Evolutionary conservation across 2,113 vertebrate species (phyloP), one percentile per base, ranked within the genome.

Genomic region (Halichoeres trimaculatus): DNA sequence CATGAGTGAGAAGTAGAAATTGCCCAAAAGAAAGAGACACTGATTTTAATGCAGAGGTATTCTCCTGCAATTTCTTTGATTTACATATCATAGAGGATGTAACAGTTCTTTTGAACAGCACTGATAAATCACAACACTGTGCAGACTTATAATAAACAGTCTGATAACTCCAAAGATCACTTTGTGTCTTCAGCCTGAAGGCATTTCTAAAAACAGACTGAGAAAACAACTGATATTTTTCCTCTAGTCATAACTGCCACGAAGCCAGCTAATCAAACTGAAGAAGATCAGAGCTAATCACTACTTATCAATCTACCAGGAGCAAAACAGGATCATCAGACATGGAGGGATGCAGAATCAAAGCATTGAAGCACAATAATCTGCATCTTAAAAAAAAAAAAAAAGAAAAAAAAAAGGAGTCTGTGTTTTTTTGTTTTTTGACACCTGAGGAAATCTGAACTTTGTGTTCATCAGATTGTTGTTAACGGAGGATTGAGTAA

Each of bases 241-340:
- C 13, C 35, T 8, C 2, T 13, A 48, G n/a, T 74, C 36, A 8
- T 10, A 48, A 60, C 36, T 47, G 35, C 52, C 12, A n/a, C 6
- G 47, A 59, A 23, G 19, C 17, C 36, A 24, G 17, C 45, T 70
- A 70, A 74, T 81, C 70, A 80, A 43, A 11, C 5, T 16, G 11
- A 59, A 17, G 20, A 50, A 59, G 43, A 84, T 72, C 51, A 45
- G n/a, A 23, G 38, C 24, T 30, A 17, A 48, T 56, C 3, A 0
- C 20, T 23, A 22, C 68, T 73, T 47, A 66, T 66, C 64, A 19
- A 34, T 76, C 69, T 77, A 70, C 74, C 43, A 62, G 35, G 26
- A 59, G 64, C 16, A 54, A 84, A 53, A 85, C 86, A 78, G 68
- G 54, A 73, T 74, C 51, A 75, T 85, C 66, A 88, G 76, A 83